Percentiles rank a stretch among this genome's conserved stretches.
Conservation (phyloP, 2,113 vertebrate genomes). For the Sprattus sprattus region DNA sequence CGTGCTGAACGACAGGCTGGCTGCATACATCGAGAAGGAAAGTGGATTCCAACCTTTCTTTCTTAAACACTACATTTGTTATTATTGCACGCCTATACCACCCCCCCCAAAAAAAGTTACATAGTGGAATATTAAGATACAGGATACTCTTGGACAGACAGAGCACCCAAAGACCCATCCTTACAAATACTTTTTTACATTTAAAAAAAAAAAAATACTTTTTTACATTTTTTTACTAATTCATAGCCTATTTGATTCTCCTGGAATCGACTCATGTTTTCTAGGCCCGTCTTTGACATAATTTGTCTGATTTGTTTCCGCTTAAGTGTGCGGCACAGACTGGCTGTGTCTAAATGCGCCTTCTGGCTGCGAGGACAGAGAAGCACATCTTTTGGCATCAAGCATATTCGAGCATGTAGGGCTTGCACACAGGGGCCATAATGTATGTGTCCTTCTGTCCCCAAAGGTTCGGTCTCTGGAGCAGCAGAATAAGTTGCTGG, state of each 20-base stretch:
- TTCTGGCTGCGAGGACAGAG: conserved; percentile 23
- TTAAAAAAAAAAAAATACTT: too few species aligned
- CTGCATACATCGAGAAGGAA: conserved; percentile 68
- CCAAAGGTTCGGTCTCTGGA: conserved; percentile 69
- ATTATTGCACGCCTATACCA: neutral
- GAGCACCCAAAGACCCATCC: neutral
- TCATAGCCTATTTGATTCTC: conserved; percentile 1
- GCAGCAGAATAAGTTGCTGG: conserved; percentile 62
- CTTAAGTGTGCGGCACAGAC: conserved; percentile 25
- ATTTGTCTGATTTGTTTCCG: conserved; percentile 38
- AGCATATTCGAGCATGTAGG: conserved; percentile 17
- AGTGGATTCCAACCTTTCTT: neutral
- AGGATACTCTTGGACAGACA: neutral
- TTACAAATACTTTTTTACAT: neutral
- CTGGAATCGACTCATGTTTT: conserved; percentile 1
- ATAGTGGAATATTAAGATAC: neutral
- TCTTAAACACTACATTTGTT: neutral
- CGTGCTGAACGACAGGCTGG: conserved; percentile 72
- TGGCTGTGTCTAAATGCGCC: conserved; percentile 32
- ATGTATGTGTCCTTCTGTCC: conserved; percentile 24
- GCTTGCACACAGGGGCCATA: neutral
- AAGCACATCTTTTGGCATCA: conserved; percentile 26
- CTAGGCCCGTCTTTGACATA: conserved; percentile 28
- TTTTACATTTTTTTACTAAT: neutral
- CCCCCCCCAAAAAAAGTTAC: neutral